Base-by-base conservation (phyloP, 2,797 vertebrate species). In the Aphelocoma californica region DNA sequence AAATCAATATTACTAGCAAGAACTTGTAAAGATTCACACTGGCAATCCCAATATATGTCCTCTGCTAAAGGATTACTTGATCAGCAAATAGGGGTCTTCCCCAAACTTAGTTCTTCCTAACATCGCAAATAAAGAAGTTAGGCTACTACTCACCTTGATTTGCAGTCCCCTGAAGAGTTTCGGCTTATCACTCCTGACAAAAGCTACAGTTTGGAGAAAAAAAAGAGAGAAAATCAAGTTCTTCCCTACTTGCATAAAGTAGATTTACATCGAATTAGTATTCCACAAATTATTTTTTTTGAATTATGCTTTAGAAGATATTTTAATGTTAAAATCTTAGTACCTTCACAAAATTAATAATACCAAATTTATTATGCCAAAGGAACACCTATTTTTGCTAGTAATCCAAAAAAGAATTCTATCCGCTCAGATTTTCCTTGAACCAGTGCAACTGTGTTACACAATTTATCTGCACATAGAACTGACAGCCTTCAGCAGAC, bases 121-220 rank as follows among this genome's bases (percentile, higher is more conserved):
- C 7, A 42, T 40, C 1, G 3, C 62, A 57, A 67, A 79, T 14
- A 65, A 78, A 80, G 71, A 81, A 88, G 18, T 53, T 58, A 47
- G 16, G 44, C 73, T 45, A 75, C 44, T 84, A 65, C 95, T 97
- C 97, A 99, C 99, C 99, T 99, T 99, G 98, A 99, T 99, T 97
- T 99, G 99, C 94, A 99, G 98, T 97, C 99, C 99, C 98, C 98
- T 99, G 98, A 99, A 99, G 97, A 99, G 99, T 97, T 99, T 99
- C 28, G 99, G 99, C 98, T 99, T 99, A 91, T 99, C 99, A 48
- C 99, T 99, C 98, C 98, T 99, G 98, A 99, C 99, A 93, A 99
- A 99, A 99, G 99, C 99, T 99, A 95, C 20, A 69, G 90, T 96
- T 87, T 94, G 84, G 51, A 92, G 44, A 64, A 93, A 89, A 94